A percentile compares a stretch with the other conserved stretches of the same genome.
These are phyloP conservation scores for Leptinotarsa texana DNA, from an alignment of 1,140 invertebrate genomes.

Conservation along the genomic window DNA sequence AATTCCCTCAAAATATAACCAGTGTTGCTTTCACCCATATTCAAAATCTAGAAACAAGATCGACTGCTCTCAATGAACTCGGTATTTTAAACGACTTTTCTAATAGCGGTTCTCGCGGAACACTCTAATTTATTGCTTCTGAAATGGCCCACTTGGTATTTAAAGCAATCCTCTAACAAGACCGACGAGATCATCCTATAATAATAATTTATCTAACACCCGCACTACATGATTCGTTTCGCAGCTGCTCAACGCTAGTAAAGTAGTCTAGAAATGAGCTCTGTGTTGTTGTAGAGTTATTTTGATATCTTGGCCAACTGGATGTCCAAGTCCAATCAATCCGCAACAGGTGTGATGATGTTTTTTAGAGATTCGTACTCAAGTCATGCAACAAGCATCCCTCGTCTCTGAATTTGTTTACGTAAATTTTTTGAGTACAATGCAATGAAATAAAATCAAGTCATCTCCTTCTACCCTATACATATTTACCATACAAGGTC, in stretches of 20 bases:
- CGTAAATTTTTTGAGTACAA: too few species aligned
- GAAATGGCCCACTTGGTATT: constrained; percentile 10
- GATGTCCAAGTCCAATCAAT: constrained; percentile 14
- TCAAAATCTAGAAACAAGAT: too few species aligned
- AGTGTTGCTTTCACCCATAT: too few species aligned
- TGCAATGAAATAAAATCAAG: too few species aligned
- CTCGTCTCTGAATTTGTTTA: not conserved
- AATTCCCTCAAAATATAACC: too few species aligned
- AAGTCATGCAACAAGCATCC: not conserved
- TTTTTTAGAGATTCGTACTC: not conserved
- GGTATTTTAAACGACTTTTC: not conserved
- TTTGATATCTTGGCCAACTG: constrained; percentile 29
- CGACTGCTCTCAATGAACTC: too few species aligned
- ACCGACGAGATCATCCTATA: not conserved
- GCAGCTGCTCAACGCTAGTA: constrained; percentile 23
- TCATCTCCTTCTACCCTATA: too few species aligned
- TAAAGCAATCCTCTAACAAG: not conserved
- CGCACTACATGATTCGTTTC: constrained; percentile 24
- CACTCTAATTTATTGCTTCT: not conserved
- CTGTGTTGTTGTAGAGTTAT: constrained; percentile 12
- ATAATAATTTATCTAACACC: constrained; percentile 9
- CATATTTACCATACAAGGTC: too few species aligned
- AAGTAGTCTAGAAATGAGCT: not conserved
- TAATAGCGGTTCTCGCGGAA: not conserved
- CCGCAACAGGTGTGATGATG: constrained; percentile 24